Evolutionary conservation across 2,888 invertebrate species (phyloP).

Genomic region (Dolomedes plantarius): DNA sequence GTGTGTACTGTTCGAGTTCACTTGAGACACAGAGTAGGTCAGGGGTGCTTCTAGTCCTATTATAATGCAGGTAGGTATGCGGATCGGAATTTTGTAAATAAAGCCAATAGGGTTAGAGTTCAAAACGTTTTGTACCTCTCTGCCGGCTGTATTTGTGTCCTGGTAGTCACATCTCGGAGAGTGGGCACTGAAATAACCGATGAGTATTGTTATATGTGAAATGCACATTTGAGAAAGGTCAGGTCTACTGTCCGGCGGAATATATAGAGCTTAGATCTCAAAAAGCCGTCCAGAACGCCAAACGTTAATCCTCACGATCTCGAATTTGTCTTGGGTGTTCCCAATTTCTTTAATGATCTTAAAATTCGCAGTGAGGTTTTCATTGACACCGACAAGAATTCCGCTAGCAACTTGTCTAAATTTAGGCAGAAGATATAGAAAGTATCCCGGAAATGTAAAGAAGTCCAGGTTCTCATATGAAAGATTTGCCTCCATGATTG

Average conservation of each 20-base stretch:
- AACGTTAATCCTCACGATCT: not conserved
- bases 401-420: not conserved
- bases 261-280: not conserved
- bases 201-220: conserved; percentile 7
- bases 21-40: conserved; percentile 2
- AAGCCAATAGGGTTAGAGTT: conserved; percentile 8
- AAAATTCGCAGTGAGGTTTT: not conserved
- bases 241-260: not conserved
- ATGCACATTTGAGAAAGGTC: not conserved
- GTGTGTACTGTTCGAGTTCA: not conserved
- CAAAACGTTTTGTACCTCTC: conserved; percentile 3
- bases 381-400: not conserved
- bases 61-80: no score
- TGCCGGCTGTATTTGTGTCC: conserved; percentile 6
- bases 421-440: not conserved
- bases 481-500: not conserved
- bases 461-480: not conserved
- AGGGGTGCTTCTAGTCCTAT: not conserved
- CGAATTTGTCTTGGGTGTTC: not conserved
- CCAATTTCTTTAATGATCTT: not conserved
- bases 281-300: not conserved
- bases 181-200: conserved; percentile 26
- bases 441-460: not conserved
- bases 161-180: conserved; percentile 19
- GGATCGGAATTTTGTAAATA: not conserved